Conservation (phyloP, 2,113 vertebrate species). For the Archilochus colubris region DNA sequence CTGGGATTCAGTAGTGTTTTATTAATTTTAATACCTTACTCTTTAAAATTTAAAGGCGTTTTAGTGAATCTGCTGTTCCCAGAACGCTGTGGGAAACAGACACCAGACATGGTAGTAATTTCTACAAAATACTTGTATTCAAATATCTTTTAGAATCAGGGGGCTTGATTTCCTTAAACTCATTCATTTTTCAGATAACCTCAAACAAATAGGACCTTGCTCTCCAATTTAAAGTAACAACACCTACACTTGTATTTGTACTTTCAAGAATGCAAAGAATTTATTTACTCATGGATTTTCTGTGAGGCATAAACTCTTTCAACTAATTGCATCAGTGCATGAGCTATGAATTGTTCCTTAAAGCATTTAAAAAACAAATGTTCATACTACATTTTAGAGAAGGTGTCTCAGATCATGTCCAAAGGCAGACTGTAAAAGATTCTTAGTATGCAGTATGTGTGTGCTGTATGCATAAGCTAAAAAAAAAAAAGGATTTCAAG, state of each 20-base stretch:
- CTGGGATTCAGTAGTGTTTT: slow-evolving; percentile 3
- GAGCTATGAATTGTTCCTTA: background rate
- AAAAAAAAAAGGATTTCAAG: too few species aligned
- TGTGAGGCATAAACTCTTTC: background rate
- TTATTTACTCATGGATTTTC: background rate
- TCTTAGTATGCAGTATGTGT: too few species aligned
- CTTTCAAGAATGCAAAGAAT: background rate
- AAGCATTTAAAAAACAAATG: background rate
- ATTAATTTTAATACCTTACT: slow-evolving; percentile 23
- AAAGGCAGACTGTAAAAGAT: too few species aligned
- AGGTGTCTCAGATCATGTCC: background rate
- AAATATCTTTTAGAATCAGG: background rate
- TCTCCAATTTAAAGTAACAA: background rate
- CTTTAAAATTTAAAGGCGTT: slow-evolving; percentile 45
- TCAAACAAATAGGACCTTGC: background rate
- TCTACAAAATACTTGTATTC: background rate
- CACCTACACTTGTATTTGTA: background rate
- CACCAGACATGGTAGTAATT: background rate
- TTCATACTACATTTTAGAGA: background rate
- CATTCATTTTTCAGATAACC: background rate
- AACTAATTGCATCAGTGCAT: background rate
- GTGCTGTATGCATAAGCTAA: too few species aligned
- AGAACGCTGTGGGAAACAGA: background rate
- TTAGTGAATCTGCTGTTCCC: slow-evolving; percentile 1
- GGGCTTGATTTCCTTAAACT: background rate